A percentile compares a stretch with the other conserved stretches of the same genome.
Conservation (phyloP, 2,113 vertebrate species). For the Prolemur simus region DNA sequence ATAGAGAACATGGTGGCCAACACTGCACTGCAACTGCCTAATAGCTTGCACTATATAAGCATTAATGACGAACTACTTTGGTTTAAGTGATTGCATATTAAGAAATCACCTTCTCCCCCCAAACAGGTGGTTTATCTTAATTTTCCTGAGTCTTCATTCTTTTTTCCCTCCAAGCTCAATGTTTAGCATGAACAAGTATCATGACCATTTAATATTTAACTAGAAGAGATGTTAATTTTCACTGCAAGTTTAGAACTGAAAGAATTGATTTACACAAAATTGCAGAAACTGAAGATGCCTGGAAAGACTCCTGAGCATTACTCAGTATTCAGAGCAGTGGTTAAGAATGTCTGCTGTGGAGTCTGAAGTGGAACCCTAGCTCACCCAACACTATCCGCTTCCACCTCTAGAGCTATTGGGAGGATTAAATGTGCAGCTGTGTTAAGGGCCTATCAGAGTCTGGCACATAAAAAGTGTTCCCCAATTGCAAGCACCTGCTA, state of each 20-base stretch:
- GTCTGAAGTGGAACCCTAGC: background rate
- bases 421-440: background rate
- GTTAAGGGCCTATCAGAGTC: background rate
- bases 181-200: background rate
- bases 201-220: background rate
- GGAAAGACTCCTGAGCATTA: background rate
- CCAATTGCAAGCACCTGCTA: background rate
- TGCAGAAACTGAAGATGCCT: background rate
- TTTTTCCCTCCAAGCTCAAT: background rate
- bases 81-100: background rate
- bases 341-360: background rate
- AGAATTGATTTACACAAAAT: background rate
- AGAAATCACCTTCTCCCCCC: background rate
- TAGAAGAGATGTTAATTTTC: constrained; percentile 27
- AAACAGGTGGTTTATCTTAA: background rate
- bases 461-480: background rate
- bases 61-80: background rate
- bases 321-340: background rate
- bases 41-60: background rate
- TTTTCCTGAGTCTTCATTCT: background rate
- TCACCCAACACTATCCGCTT: background rate
- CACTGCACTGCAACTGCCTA: background rate
- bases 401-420: background rate
- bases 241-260: background rate
- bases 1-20: background rate